Conservation (phyloP, 2,113 vertebrate genomes). For the Empidonax alnorum region DNA sequence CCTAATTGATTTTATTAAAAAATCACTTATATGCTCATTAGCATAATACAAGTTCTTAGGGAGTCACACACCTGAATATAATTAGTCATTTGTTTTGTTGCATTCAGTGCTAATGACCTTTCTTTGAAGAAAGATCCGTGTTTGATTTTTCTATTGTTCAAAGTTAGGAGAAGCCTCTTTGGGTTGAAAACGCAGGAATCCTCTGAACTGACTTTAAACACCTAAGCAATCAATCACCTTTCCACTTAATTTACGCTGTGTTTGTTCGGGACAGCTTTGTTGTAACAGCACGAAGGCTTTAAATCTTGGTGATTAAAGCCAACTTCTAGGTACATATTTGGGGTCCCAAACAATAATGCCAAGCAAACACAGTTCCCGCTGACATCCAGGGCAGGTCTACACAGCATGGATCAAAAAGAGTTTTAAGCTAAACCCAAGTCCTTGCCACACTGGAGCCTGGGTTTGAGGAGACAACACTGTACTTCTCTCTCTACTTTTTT, state of each 20-base stretch:
- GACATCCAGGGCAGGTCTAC: not conserved
- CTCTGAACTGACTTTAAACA: conserved; percentile 7
- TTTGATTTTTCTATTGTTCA: conserved; percentile 22
- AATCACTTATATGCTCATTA: not conserved
- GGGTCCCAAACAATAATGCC: not conserved
- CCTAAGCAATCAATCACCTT: conserved; percentile 8
- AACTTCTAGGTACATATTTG: not conserved
- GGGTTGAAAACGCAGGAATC: not conserved
- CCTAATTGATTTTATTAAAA: not conserved
- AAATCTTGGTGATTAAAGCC: conserved; percentile 8
- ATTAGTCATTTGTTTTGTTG: conserved; percentile 20
- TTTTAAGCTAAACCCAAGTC: not conserved
- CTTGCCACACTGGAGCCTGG: not conserved
- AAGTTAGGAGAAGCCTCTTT: not conserved
- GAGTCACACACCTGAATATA: not conserved
- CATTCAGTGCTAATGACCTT: not conserved
- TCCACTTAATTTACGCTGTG: not conserved
- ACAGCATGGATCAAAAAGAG: not conserved
- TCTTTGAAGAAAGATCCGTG: not conserved
- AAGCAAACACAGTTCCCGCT: not conserved
- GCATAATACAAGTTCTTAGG: not conserved
- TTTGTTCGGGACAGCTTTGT: conserved; percentile 23
- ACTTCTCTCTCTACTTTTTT: not conserved
- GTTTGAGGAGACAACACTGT: not conserved
- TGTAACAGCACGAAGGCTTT: not conserved